Evolutionary conservation across 2,888 invertebrate species (phyloP).

Genomic region (Penaeus monodon): DNA sequence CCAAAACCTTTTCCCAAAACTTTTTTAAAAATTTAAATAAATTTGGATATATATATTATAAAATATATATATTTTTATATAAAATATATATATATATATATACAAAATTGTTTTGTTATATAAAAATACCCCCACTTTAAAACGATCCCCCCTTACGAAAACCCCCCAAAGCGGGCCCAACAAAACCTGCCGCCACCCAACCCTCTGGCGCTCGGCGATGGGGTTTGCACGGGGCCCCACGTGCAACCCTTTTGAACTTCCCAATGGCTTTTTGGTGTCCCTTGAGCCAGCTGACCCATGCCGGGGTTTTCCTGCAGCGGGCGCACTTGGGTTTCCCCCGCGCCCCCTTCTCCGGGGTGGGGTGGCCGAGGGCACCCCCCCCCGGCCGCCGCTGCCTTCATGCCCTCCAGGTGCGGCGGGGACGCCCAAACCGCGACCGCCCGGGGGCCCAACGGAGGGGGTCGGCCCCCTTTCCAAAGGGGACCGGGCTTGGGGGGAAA

Average conservation of each 20-base stretch:
- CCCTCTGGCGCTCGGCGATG: constrained; percentile 86
- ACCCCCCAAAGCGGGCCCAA: too few species aligned
- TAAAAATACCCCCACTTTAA: too few species aligned
- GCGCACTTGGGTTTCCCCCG: constrained; percentile 92
- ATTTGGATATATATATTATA: too few species aligned
- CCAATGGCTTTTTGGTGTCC: constrained; percentile 96
- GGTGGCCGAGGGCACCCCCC: constrained; percentile 48
- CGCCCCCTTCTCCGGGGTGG: constrained; percentile 71
- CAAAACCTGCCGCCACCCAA: constrained; percentile 99
- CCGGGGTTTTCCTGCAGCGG: constrained; percentile 95
- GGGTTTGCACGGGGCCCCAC: constrained; percentile 94
- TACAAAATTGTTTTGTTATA: too few species aligned
- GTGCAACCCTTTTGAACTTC: constrained; percentile 91
- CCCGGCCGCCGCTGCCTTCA: constrained; percentile 42
- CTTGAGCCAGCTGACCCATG: constrained; percentile 92
- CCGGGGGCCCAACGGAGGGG: neutral
- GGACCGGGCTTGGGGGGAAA: neutral
- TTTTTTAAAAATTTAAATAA: too few species aligned
- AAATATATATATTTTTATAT: too few species aligned
- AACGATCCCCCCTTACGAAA: too few species aligned
- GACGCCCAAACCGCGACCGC: constrained; percentile 2
- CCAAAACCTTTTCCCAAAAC: too few species aligned
- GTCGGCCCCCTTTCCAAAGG: neutral
- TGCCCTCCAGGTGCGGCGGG: constrained; percentile 7
- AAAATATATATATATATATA: too few species aligned